Evolutionary conservation across 2,113 vertebrate species (phyloP), one percentile per base, ranked within the genome.

Genomic region (Percopsis transmontana): DNA sequence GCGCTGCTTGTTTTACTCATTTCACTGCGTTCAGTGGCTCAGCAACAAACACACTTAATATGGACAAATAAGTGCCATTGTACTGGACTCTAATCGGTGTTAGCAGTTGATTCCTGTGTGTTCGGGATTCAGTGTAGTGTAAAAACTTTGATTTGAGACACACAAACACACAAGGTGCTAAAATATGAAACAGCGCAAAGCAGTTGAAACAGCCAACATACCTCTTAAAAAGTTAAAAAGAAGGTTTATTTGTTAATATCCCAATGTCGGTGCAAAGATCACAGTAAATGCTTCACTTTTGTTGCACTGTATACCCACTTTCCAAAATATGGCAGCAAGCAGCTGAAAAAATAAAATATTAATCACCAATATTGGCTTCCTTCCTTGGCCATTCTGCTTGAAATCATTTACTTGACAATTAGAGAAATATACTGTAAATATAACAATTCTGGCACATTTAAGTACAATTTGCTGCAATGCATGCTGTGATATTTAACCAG

Each of bases 281-380:
- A 1, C 23, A 38, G 69, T 48, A 57, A 39, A 2, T 80, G 52
- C 66, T 72, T 80, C 59, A 74, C 19, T 9, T 72, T 13, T 40
- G 5, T 64, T 42, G 38, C 77, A 60, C 60, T 61, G 10, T 60
- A 58, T 19, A 72, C 60, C 61, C 33, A 3, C 60, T 40, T 80
- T 80, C 57, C 70, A 53, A 13, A 48, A 58, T 58, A 61, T 80
- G 65, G 74, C 69, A 63, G 68, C 27, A 27, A 56, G 60, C 70
- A 58, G 23, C 52, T 55, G 52, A 40, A 27, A 68, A 66, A 66
- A 62, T 60, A 73, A 75, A 70, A 72, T 68, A 79, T 70, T 70
- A 73, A 65, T 66, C 72, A 73, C 71, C 70, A 84, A 1, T 50
- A 12, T 51, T 54, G 68, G 62, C 68, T 52, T 62, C 47, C 63